phyloP scores from a whole-genome alignment of 1,140 invertebrate genomes.

The Centruroides vittatus region DNA sequence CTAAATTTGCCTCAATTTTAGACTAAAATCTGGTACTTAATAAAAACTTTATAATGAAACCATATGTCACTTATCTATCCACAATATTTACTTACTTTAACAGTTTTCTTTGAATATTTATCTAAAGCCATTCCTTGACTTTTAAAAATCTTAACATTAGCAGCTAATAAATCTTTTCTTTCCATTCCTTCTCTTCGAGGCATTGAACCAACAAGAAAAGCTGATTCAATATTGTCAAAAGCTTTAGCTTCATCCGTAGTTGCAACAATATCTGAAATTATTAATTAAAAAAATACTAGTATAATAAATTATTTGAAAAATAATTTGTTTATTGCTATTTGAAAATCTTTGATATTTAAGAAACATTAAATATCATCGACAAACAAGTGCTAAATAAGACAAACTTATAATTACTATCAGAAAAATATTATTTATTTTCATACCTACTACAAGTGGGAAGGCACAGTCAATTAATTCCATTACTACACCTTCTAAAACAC shows the following conservation, averaged over 20 bases:
- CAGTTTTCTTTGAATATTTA: slow-evolving; percentile 81
- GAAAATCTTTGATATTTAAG: too few species aligned
- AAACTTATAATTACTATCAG: too few species aligned
- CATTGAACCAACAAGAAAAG: slow-evolving; percentile 98
- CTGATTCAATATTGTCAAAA: slow-evolving; percentile 92
- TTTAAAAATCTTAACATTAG: slow-evolving; percentile 99
- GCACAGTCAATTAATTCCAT: slow-evolving; percentile 97
- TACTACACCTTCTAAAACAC: slow-evolving; percentile 84
- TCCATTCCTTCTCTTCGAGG: slow-evolving; percentile 98
- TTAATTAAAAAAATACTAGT: neutral
- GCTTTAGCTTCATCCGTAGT: slow-evolving; percentile 75
- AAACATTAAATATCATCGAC: too few species aligned
- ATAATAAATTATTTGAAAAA: too few species aligned
- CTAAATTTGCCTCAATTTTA: too few species aligned
- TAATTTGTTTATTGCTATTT: too few species aligned
- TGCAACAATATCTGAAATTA: slow-evolving; percentile 51
- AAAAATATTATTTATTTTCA: too few species aligned
- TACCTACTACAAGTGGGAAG: slow-evolving; percentile 63
- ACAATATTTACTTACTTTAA: slow-evolving; percentile 50
- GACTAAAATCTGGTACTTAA: too few species aligned
- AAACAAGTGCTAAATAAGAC: too few species aligned
- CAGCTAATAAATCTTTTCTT: slow-evolving; percentile 85
- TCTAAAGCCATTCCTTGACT: slow-evolving; percentile 82
- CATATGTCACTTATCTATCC: neutral
- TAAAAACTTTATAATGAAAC: neutral